These are phyloP conservation scores for Chalcis sispes DNA, from an alignment of 2,888 invertebrate species.

Conservation along the genomic window DNA sequence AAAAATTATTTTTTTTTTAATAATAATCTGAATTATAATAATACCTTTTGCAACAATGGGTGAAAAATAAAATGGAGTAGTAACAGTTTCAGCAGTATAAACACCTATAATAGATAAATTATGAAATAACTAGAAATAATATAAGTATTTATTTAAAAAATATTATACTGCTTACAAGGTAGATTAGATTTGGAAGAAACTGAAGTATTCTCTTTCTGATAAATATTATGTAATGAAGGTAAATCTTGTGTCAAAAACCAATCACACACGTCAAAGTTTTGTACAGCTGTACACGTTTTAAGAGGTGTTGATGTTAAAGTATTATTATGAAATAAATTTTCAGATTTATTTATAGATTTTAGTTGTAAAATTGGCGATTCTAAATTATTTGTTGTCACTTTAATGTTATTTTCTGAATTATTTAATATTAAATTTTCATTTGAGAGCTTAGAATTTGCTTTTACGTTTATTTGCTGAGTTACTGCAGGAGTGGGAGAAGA, in stretches of 20 bases:
- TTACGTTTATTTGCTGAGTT: not conserved
- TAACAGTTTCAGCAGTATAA: slow-evolving; percentile 29
- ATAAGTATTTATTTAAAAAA: not conserved
- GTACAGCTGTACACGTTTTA: slow-evolving; percentile 37
- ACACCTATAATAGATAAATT: slow-evolving; percentile 30
- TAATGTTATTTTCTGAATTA: not conserved
- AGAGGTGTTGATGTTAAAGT: slow-evolving; percentile 52
- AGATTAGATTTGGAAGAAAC: slow-evolving; percentile 3
- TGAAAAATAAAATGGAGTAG: slow-evolving; percentile 28
- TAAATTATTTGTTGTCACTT: not conserved
- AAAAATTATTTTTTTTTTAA: not conserved
- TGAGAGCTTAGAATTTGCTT: not conserved
- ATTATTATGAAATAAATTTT: slow-evolving; percentile 37
- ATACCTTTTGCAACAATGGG: slow-evolving; percentile 47
- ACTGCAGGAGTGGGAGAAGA: no score
- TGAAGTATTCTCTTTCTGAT: not conserved
- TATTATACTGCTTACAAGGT: not conserved
- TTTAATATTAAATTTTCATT: not conserved
- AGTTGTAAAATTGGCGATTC: slow-evolving; percentile 34
- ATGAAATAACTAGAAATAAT: not conserved
- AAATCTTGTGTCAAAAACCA: slow-evolving; percentile 50
- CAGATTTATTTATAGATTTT: slow-evolving; percentile 6
- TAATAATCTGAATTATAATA: not conserved
- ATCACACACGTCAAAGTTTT: slow-evolving; percentile 45
- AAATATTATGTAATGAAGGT: slow-evolving; percentile 11